Evolutionary conservation across 2,797 vertebrate genomes (phyloP), one percentile per base, ranked within the genome.

Genomic region (Helicolenus hilgendorfi): DNA sequence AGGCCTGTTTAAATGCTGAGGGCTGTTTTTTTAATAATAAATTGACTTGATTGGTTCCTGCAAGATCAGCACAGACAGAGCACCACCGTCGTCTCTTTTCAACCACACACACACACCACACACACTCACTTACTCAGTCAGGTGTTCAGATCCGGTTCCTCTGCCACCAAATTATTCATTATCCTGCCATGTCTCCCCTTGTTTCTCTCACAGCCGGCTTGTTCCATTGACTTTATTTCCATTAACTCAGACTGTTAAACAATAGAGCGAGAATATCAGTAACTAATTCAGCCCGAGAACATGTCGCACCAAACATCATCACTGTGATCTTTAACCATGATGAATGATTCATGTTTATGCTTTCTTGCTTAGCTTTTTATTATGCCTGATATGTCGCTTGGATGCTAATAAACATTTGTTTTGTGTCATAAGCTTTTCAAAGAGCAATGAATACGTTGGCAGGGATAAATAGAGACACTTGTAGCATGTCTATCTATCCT

Each of bases 121-220:
- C 45, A 70, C 77, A 67, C 79, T 53, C 74, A 64, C 90, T 29
- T 27, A 86, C 72, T 87, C 92, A 72, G 83, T 84, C 89, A 91
- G 92, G 92, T 96, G 90, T 93, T 94, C 85, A 86, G 94, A 96
- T 97, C 95, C 49, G 79, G 93, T 96, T 97, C 91, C 96, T 90
- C 86, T 64, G 55, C 90, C 88, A 89, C 86, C 93, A 95, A 97
- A 97, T 97, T 92, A 97, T 97, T 97, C 83, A 97, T 97, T 49
- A 86, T 67, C 29, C 88, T 93, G 93, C 92, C 94, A 92, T 95
- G 94, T 97, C 94, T 89, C 78, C 69, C 93, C 91, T 95, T 95
- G 95, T 96, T 96, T 94, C 92, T 96, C 93, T 89, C 92, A 92
- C 94, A 94, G 92, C 72, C 69, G 83, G 79, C 95, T 95, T 94